Base-by-base conservation (phyloP, 2,888 invertebrate genomes). In the Dexiosoma caninum region DNA sequence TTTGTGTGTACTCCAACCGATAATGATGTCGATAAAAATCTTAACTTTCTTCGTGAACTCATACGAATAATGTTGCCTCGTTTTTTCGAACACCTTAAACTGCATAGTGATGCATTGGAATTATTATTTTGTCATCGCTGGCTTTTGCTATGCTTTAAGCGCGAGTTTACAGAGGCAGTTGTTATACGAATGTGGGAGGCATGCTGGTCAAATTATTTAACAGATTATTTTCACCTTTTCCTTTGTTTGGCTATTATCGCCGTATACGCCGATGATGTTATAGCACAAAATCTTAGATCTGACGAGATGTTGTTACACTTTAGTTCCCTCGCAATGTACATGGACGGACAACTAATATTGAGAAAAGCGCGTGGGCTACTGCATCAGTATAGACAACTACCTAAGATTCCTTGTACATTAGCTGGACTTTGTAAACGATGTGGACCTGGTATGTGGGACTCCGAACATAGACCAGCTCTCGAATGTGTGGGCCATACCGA, bases 191-290 rank as follows among this genome's bases (percentile, higher is more conserved):
- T 98, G 95, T 98, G 97, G 97, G 97, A 98, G 91, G 95, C 97
- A 2, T 98, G 98, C 91, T 98, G 98, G 98, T 95, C 97, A 0
- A 97, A 97, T 91, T 98, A 97, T 90, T 93, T 97, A 87, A 98
- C 98, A 0, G 97, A 97, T 89, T 97, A 97, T 90, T 98, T 98
- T 91, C 98, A 98, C 88, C 91, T 98, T 86, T 98, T 98, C 91
- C 92, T 98, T 71, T 97, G 97, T 88, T 92, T 97, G 84, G 96
- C 98, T 69, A 97, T 98, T 86, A 95, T 98, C 82, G 95, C 95
- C 44, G 96, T 97, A 32, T 98, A 98, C 88, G 95, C 95, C 2
- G 97, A 97, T 86, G 97, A 97, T 90, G 97, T 98, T 67, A 95
- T 98, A 83, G 95, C 96, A 35, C 98, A 98, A 91, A 95, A 95